Conservation (phyloP, 2,113 vertebrate species). For the Callipepla squamata region DNA sequence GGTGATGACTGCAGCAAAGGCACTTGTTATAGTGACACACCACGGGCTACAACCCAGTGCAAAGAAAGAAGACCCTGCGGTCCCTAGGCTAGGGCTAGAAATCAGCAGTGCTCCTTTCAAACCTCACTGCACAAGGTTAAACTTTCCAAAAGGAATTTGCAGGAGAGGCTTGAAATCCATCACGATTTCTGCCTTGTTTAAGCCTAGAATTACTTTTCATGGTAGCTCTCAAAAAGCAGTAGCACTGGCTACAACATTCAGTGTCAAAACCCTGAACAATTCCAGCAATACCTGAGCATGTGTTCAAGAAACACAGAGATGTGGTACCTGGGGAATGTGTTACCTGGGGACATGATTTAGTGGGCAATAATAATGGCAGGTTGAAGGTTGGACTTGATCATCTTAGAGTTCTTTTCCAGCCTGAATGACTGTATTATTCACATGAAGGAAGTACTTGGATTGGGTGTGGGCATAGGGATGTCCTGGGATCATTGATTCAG, state of each 20-base stretch:
- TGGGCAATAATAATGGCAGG: no score
- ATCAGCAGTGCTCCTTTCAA: neutral
- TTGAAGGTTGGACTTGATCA: no score
- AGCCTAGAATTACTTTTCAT: neutral
- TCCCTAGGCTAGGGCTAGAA: neutral
- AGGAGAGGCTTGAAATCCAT: neutral
- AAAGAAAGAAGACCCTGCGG: neutral
- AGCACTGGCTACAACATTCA: neutral
- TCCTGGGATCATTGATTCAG: rapidly evolving
- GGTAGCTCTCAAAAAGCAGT: neutral
- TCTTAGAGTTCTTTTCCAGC: no score
- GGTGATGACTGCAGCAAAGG: neutral
- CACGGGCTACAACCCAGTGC: rapidly evolving
- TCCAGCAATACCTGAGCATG: neutral
- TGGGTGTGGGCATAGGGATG: neutral
- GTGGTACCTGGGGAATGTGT: no score
- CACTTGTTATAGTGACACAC: neutral
- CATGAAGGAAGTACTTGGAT: neutral
- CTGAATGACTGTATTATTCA: no score
- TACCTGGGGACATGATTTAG: no score
- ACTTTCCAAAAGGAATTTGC: neutral
- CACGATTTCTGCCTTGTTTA: neutral
- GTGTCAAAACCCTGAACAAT: neutral
- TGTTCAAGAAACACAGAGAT: no score
- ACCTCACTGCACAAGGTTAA: rapidly evolving